Evolutionary conservation across 2,888 invertebrate genomes (phyloP).

Genomic region (Galerucella pusilla): DNA sequence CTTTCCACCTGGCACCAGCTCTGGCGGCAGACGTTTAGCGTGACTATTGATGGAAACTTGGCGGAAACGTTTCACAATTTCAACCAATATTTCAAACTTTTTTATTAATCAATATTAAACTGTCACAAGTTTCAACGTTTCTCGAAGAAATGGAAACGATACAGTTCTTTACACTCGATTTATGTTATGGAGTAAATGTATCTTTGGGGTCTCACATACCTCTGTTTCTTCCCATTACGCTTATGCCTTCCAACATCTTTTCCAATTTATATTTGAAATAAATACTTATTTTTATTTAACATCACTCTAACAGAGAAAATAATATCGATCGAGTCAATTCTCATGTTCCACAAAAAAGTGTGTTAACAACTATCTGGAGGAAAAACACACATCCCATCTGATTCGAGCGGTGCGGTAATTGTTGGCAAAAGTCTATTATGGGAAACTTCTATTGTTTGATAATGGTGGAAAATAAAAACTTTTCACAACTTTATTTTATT

Average conservation of each 20-base stretch:
- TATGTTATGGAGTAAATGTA: no score
- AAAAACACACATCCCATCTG: constrained; percentile 38
- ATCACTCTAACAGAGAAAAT: background rate
- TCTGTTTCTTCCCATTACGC: no score
- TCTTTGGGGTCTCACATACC: no score
- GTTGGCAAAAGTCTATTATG: constrained; percentile 43
- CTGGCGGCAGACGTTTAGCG: no score
- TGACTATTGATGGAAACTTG: no score
- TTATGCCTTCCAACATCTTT: background rate
- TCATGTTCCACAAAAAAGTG: constrained; percentile 13
- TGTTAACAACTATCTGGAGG: constrained; percentile 23
- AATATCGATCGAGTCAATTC: constrained; percentile 13
- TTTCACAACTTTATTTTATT: constrained; percentile 27
- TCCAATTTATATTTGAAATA: background rate
- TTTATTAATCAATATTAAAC: no score
- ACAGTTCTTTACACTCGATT: no score
- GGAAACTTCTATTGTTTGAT: constrained; percentile 44
- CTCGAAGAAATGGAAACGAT: no score
- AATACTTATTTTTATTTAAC: background rate
- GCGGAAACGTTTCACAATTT: no score
- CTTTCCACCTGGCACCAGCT: no score
- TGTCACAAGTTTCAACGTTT: no score
- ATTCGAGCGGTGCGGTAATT: constrained; percentile 37
- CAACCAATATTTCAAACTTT: no score
- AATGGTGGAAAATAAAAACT: constrained; percentile 45